These are phyloP conservation scores for Serilophus lunatus DNA, from an alignment of 2,113 vertebrate genomes.

Conservation along the genomic window DNA sequence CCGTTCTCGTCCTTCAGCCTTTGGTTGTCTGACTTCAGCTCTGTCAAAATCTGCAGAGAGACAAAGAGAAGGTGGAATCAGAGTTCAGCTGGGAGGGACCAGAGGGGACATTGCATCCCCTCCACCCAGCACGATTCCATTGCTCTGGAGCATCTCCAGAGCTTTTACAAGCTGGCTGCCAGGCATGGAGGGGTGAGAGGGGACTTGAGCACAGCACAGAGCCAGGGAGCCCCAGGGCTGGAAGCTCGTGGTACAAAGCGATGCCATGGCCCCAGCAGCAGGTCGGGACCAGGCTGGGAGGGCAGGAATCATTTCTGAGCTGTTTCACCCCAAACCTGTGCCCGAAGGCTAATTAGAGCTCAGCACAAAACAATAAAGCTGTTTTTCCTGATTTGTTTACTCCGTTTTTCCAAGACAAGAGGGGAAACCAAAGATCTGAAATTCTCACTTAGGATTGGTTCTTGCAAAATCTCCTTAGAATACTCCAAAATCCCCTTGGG, in stretches of 20 bases:
- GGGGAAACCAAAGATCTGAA: background rate
- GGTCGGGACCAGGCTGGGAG: background rate
- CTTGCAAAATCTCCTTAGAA: background rate
- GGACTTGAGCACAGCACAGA: background rate
- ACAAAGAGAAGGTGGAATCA: background rate
- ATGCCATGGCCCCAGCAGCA: background rate
- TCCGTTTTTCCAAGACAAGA: background rate
- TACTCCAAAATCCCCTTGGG: background rate
- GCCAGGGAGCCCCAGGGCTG: background rate
- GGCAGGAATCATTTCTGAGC: background rate
- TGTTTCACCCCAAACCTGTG: background rate
- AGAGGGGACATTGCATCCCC: background rate
- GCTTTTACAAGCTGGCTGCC: background rate
- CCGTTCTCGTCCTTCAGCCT: slow-evolving; percentile 97
- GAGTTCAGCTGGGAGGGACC: background rate
- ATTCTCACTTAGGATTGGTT: background rate
- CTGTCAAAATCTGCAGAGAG: slow-evolving; percentile 85
- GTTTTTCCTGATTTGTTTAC: background rate
- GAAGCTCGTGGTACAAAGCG: background rate
- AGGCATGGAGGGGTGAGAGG: background rate
- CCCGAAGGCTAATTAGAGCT: background rate
- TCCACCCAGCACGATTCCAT: background rate
- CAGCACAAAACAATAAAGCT: background rate
- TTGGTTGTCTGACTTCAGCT: slow-evolving; percentile 97
- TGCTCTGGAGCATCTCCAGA: background rate